Base-by-base conservation (phyloP, 1,140 invertebrate genomes). In the Wiebesia pumilae region DNA sequence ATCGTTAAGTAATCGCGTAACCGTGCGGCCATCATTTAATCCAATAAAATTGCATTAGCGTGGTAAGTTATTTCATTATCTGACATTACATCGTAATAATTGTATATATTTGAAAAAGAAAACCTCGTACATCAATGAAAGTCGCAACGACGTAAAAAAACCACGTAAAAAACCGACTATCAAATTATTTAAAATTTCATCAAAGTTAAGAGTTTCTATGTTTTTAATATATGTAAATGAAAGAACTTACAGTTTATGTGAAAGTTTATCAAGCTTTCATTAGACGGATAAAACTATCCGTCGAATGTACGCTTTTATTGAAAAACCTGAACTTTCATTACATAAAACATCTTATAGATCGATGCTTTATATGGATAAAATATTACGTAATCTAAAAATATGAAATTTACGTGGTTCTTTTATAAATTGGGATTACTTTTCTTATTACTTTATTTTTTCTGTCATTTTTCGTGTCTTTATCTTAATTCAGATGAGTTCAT, bases 161-260 rank as follows among this genome's bases (percentile, higher is more conserved):
- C 58, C 54, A 27, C 14, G 27, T 4, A 62, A 24, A 62, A 62
- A 62, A 62, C 27, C 14, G 4, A 62, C 24, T 69, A 35, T 3
- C 30, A 71, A 38, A 71, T 71, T 38, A 71, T 71, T 16, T 38
- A 71, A 71, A 71, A 38, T 71, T 71, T 21, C 4, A 75, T 3
- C 12, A n/a, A 43, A 75, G 71, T 75, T 12, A 3, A 38, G 43
- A 75, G 40, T 43, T 75, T 43, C 21, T 33, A 43, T 75, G 43
- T n/a, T 75, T 38, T 75, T 75, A 75, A 75, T 43, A 75, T 75
- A 75, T 43, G 40, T 43, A 75, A 75, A 75, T 75, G 27, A 12
- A 75, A 43, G 43, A 75, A 75, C 21, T 75, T 75, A 35, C 38
- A 43, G n/a, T 75, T 24, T 43, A 75, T 75, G 38, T 43, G n/a